A percentile compares a stretch with the other conserved stretches of the same genome.
These are phyloP conservation scores for Neoitamus cyanurus DNA, from an alignment of 2,888 invertebrate species.

Conservation along the genomic window DNA sequence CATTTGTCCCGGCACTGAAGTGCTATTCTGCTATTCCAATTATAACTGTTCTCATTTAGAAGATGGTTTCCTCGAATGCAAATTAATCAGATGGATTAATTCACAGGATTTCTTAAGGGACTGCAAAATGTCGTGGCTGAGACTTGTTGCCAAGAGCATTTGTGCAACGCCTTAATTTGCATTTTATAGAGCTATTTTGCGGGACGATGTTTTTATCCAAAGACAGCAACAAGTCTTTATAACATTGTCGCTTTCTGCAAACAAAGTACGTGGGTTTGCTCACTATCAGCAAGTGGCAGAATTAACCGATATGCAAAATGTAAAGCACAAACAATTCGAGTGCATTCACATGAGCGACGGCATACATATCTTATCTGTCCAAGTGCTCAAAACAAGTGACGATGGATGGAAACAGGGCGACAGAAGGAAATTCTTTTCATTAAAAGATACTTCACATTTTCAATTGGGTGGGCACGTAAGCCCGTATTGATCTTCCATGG, in stretches of 20 bases:
- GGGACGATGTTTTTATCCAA: neutral
- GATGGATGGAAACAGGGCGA: neutral
- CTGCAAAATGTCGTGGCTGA: neutral
- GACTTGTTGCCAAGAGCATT: neutral
- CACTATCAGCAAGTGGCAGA: neutral
- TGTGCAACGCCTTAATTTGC: neutral
- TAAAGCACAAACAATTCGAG: neutral
- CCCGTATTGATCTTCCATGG: neutral
- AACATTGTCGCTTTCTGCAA: neutral
- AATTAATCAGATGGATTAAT: neutral
- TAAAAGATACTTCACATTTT: neutral
- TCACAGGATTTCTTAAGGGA: neutral
- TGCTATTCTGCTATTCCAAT: neutral
- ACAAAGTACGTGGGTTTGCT: neutral
- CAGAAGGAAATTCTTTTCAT: neutral
- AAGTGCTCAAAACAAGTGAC: neutral
- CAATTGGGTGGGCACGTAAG: neutral
- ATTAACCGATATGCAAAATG: neutral
- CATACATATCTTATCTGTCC: neutral
- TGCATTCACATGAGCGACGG: neutral
- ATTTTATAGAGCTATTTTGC: neutral
- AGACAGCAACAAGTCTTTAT: neutral
- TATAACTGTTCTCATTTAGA: neutral
- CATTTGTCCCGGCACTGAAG: neutral
- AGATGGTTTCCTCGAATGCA: neutral